A percentile compares a stretch with the other conserved stretches of the same genome.
phyloP scores from a whole-genome alignment of 2,797 vertebrate genomes.

The Macropus fuliginosus region DNA sequence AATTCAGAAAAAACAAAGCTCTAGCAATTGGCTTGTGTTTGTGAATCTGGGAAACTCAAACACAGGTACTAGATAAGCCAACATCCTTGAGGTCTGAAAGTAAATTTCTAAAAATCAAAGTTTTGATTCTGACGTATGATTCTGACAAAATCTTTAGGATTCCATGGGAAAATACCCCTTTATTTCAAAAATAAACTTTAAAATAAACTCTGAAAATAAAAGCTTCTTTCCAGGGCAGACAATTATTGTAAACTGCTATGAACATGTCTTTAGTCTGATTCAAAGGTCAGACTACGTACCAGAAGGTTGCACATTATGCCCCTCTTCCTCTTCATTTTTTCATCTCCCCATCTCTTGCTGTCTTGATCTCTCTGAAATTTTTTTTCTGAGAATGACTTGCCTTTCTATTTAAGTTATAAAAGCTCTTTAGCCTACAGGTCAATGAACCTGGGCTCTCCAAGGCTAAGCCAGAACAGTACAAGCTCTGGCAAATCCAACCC shows the following conservation, averaged over 20 bases:
- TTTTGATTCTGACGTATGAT: neutral
- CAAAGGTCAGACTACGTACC: neutral
- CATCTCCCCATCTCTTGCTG: neutral
- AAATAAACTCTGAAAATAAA: neutral
- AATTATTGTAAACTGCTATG: neutral
- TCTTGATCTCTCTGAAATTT: constrained; percentile 5
- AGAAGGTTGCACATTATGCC: neutral
- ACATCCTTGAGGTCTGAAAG: neutral
- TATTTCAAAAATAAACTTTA: neutral
- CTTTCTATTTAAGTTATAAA: constrained; percentile 47
- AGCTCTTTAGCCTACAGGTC: constrained; percentile 33
- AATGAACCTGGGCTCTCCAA: neutral
- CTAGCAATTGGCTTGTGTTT: neutral
- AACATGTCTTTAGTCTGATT: neutral
- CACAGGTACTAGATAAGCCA: neutral
- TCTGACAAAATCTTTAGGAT: neutral
- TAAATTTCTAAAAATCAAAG: neutral
- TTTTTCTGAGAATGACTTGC: constrained; percentile 20
- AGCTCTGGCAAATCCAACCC: neutral
- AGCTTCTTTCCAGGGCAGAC: neutral
- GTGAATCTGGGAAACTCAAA: neutral
- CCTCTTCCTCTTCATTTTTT: neutral
- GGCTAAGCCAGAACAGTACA: neutral
- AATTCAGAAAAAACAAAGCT: neutral
- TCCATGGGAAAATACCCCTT: neutral